These are phyloP conservation scores for Romanogobio albipinnatus DNA, from an alignment of 2,113 vertebrate genomes.

Conservation along the genomic window DNA sequence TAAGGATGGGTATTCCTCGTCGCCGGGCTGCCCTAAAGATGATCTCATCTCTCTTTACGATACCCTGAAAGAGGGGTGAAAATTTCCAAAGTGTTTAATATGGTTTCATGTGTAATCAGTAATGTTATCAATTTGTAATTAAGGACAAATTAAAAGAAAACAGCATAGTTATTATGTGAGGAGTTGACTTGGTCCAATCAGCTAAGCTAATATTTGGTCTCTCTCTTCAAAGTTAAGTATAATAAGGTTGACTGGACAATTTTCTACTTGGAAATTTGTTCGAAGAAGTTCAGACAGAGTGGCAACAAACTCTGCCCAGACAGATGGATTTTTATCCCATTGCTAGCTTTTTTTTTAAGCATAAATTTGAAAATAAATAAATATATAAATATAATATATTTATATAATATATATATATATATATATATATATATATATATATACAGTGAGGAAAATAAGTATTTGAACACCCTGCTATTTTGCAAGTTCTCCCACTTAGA, in stretches of 20 bases:
- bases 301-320: too few relatives aligned
- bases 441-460: too few relatives aligned
- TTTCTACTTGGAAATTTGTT: neutral
- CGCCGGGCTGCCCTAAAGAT: conserved; percentile 84
- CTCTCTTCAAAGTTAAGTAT: neutral
- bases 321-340: too few relatives aligned
- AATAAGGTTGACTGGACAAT: neutral
- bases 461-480: too few relatives aligned
- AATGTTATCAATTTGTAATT: neutral
- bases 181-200: neutral
- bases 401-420: too few relatives aligned
- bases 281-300: too few relatives aligned
- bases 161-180: neutral
- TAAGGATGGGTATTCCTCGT: conserved; percentile 85
- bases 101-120: neutral
- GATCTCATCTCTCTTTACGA: conserved; percentile 88
- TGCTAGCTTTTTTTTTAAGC: too few relatives aligned
- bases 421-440: too few relatives aligned
- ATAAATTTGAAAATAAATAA: too few relatives aligned
- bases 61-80: conserved; percentile 76
- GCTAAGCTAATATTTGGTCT: neutral
- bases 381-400: too few relatives aligned
- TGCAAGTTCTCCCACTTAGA: too few relatives aligned
- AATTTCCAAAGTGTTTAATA: neutral
- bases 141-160: neutral